Evolutionary conservation across 2,888 invertebrate genomes (phyloP).

Genomic region (Cosmia trapezina): DNA sequence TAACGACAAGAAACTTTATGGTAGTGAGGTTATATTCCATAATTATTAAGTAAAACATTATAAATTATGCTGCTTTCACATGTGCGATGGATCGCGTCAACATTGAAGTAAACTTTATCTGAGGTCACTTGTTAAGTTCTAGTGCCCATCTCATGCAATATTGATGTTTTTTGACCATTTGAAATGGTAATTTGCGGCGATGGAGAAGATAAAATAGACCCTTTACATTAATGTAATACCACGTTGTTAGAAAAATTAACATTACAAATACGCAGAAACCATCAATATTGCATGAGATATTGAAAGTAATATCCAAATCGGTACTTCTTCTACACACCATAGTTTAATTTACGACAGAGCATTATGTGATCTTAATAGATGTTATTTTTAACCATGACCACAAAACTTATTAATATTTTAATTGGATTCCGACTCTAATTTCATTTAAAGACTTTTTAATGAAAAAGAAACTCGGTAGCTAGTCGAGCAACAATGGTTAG

Average conservation of each 20-base stretch:
- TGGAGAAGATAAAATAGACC: conserved; percentile 57
- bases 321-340: conserved; percentile 10
- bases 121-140: conserved; percentile 42
- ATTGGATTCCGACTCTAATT: conserved; percentile 43
- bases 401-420: conserved; percentile 42
- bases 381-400: conserved; percentile 13
- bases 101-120: conserved; percentile 46
- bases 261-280: conserved; percentile 46
- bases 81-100: conserved; percentile 47
- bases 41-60: conserved; percentile 55
- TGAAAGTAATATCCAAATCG: conserved; percentile 24
- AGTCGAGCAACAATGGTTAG: conserved; percentile 47
- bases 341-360: not conserved
- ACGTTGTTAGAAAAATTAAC: conserved; percentile 49
- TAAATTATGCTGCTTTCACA: conserved; percentile 53
- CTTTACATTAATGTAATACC: conserved; percentile 42
- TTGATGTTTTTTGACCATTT: conserved; percentile 53
- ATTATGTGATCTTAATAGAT: conserved; percentile 8
- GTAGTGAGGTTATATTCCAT: conserved; percentile 33
- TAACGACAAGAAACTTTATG: conserved; percentile 40
- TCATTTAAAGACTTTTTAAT: conserved; percentile 27
- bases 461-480: conserved; percentile 43
- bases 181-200: conserved; percentile 49
- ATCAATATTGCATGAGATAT: conserved; percentile 45
- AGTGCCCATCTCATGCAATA: conserved; percentile 54